Base-by-base conservation (phyloP, 2,113 vertebrate genomes). In the Labrus mixtus region DNA sequence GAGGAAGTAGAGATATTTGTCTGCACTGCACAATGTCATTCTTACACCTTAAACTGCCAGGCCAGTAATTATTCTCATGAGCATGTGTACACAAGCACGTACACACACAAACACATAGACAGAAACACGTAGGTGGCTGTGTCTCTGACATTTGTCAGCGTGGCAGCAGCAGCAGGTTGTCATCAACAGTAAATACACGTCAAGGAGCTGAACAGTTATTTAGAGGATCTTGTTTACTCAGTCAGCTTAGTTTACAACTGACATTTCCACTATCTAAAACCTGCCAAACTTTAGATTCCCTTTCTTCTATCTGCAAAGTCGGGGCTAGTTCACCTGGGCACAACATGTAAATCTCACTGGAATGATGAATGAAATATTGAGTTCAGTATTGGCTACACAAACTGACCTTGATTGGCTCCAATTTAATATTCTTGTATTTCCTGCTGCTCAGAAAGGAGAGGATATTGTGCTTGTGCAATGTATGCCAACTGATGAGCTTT, bases 1-100 rank as follows among this genome's bases (percentile, higher is more conserved):
- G 22, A 78, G 72, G 75, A 68, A 22, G 2, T 43, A 45, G 73
- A 76, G 65, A 72, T 67, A 60, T 73, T 76, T 86, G 69, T 89
- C 81, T 85, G 68, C 79, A 76, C 58, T 68, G 72, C 59, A 77
- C 78, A 84, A 78, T 83, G 81, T 82, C 76, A 88, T 84, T 90
- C 67, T 82, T 59, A 57, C 70, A 72, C 71, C 58, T 56, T 62
- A 72, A 75, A 25, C 81, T 41, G 67, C 70, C 82, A 68, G 57
- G 36, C 78, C 79, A 56, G 67, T 82, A 66, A 86, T 87, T 83
- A 87, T 65, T 80, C 53, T 78, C 19, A 70, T 56, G 46, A 79
- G 60, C 68, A 73, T 60, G 70, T 22, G 36, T 4, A 71, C 55
- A 45, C 51, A 50, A 13, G 5, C 65, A 73, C 41, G 12, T 16